Conservation (phyloP, 2,888 invertebrate genomes). For the Trachelus iudaicus region DNA sequence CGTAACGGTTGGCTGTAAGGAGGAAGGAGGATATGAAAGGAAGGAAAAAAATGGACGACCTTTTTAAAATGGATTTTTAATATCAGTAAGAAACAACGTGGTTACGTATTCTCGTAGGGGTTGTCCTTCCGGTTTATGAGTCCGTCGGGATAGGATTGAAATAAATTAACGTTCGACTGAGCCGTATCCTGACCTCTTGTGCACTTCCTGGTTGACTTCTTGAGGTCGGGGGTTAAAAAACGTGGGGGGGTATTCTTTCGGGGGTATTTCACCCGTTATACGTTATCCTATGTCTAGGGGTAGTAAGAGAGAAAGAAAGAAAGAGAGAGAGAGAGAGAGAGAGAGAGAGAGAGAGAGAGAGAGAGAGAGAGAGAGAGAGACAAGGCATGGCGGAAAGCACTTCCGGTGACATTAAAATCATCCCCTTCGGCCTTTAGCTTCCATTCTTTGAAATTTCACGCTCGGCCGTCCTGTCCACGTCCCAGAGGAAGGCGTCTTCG, state of each 20-base stretch:
- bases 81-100: not conserved
- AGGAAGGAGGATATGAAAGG: not conserved
- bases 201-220: not conserved
- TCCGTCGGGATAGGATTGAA: not conserved
- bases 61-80: not conserved
- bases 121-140: not conserved
- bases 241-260: not conserved
- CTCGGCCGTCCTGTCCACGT: slow-evolving; percentile 19
- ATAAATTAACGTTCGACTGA: not conserved
- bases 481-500: not conserved
- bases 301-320: not conserved
- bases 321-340: not conserved
- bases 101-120: not conserved
- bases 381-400: not conserved
- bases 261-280: not conserved
- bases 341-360: not conserved
- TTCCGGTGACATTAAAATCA: slow-evolving; percentile 13
- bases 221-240: not conserved
- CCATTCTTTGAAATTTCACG: slow-evolving; percentile 9
- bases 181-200: not conserved
- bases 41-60: not conserved
- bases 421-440: slow-evolving; percentile 13
- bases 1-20: slow-evolving; percentile 1
- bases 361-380: not conserved
- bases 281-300: not conserved